Conservation (phyloP, 2,113 vertebrate species). For the Scortum barcoo region DNA sequence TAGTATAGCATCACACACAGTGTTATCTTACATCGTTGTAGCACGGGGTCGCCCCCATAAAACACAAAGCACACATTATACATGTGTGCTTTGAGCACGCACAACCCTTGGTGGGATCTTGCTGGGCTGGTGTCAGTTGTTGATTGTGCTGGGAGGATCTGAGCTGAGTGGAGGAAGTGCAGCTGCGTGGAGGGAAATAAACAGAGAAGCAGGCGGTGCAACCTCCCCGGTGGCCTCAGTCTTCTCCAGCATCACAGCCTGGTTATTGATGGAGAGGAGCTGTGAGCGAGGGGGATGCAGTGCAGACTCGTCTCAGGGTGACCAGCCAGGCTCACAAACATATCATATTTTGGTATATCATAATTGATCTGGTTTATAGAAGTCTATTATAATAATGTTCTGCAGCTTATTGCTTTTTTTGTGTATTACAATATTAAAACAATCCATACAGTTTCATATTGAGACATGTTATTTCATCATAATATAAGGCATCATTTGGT, state of each 20-base stretch:
- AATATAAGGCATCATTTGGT: not conserved
- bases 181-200: not conserved
- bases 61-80: not conserved
- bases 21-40: not conserved
- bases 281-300: not conserved
- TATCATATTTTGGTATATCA: not conserved
- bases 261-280: not conserved
- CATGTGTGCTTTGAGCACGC: constrained; percentile 18
- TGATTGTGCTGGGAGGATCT: not conserved
- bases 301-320: not conserved
- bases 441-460: not conserved
- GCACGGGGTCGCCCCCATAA: not conserved
- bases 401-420: too few species aligned
- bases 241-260: constrained; percentile 15
- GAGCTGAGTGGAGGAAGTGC: not conserved
- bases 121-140: not conserved
- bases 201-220: constrained; percentile 16
- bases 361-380: not conserved
- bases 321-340: constrained; percentile 3
- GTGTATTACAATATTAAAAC: not conserved
- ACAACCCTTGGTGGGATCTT: not conserved
- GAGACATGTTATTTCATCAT: not conserved
- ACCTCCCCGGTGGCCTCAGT: constrained; percentile 12
- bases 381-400: not conserved
- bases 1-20: not conserved